Evolutionary conservation across 2,113 vertebrate species (phyloP).

Genomic region (Ailurus styani): DNA sequence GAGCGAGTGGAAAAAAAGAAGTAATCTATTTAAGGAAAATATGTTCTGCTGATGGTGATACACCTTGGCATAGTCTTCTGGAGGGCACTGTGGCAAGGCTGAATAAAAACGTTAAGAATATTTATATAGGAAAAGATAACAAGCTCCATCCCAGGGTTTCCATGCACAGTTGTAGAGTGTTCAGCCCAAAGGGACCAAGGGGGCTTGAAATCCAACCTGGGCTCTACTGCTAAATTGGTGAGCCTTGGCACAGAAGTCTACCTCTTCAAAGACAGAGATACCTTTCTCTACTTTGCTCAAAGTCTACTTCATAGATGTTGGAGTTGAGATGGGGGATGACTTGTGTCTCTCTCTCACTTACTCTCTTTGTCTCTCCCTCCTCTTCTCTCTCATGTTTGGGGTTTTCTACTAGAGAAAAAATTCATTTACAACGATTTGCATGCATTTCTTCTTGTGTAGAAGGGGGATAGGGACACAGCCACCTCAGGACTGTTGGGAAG

Average conservation of each 20-base stretch:
- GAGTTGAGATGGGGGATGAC: neutral
- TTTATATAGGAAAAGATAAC: neutral
- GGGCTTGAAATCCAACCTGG: neutral
- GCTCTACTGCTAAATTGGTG: neutral
- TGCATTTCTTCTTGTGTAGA: neutral
- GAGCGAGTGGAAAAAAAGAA: neutral
- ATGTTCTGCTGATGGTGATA: neutral
- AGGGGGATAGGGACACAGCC: neutral
- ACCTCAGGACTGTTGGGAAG: neutral
- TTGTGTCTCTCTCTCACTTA: neutral
- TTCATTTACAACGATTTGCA: constrained; percentile 15
- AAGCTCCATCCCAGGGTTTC: neutral
- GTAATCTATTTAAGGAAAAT: neutral
- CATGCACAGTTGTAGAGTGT: neutral
- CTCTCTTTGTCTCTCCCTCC: neutral
- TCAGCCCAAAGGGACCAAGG: neutral
- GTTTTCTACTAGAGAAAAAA: neutral
- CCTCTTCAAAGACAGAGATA: neutral
- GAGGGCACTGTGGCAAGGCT: neutral
- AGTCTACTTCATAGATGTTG: neutral
- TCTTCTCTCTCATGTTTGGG: neutral
- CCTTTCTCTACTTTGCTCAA: neutral
- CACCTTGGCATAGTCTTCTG: neutral
- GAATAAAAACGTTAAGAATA: neutral
- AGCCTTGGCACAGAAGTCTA: neutral